Percentiles rank a stretch among this genome's conserved stretches.
phyloP scores from a whole-genome alignment of 2,797 vertebrate species.

The Typhlichthys subterraneus region DNA sequence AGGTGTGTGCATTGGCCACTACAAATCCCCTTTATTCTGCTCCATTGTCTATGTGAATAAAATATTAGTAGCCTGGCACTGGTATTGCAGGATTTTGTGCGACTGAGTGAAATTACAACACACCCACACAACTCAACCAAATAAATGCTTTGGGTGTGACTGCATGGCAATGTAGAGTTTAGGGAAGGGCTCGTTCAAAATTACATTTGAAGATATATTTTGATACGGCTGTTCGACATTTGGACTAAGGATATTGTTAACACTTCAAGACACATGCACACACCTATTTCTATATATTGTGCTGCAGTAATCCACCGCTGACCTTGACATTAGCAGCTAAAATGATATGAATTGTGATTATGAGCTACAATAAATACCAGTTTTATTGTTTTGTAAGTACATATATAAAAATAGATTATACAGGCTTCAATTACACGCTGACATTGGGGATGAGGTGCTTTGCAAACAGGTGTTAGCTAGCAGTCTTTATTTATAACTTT shows the following conservation, averaged over 20 bases:
- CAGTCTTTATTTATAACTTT: slow-evolving; percentile 9
- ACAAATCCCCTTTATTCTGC: slow-evolving; percentile 9
- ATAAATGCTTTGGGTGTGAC: slow-evolving; percentile 31
- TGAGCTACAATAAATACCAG: too few relatives aligned
- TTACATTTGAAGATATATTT: slow-evolving; percentile 38
- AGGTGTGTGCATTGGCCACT: slow-evolving; percentile 21
- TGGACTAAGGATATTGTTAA: not conserved
- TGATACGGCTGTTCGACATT: slow-evolving; percentile 1
- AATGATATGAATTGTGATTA: too few relatives aligned
- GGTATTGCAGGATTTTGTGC: slow-evolving; percentile 9
- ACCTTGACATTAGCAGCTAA: slow-evolving; percentile 31
- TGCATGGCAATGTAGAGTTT: slow-evolving; percentile 16
- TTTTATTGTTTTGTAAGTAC: too few relatives aligned
- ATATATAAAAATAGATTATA: too few relatives aligned
- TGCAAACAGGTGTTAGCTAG: slow-evolving; percentile 9
- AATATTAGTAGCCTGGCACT: slow-evolving; percentile 15
- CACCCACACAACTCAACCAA: slow-evolving; percentile 32
- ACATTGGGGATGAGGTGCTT: not conserved
- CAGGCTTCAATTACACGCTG: not conserved
- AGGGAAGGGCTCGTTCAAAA: slow-evolving; percentile 31
- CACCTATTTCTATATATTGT: slow-evolving; percentile 34
- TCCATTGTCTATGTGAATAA: slow-evolving; percentile 39
- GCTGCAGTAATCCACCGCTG: slow-evolving; percentile 31
- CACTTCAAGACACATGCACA: slow-evolving; percentile 7
- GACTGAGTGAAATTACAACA: slow-evolving; percentile 36